A percentile compares a stretch with the other conserved stretches of the same genome.
Evolutionary conservation across 2,888 invertebrate genomes (phyloP).

Genomic region (Lithophane semibrunnea): DNA sequence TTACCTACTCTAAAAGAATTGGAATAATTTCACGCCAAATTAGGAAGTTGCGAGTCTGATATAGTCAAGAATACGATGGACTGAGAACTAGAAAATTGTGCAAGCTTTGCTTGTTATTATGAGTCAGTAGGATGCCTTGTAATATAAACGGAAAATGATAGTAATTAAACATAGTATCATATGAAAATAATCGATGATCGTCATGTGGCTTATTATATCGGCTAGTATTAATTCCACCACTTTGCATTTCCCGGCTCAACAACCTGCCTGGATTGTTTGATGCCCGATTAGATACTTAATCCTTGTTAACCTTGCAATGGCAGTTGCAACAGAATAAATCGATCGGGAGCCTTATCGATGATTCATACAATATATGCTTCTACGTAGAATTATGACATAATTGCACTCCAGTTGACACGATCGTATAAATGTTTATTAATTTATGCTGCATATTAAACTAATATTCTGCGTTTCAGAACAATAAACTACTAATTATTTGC

Average conservation of each 20-base stretch:
- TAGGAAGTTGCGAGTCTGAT: background rate
- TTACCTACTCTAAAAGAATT: background rate
- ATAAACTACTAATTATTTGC: too few species aligned
- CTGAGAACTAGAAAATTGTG: background rate
- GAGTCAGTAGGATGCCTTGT: conserved; percentile 7
- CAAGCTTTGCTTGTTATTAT: background rate
- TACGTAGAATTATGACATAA: conserved; percentile 36
- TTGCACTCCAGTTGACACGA: conserved; percentile 21
- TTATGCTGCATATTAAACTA: background rate
- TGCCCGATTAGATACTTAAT: conserved; percentile 30
- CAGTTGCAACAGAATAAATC: conserved; percentile 49
- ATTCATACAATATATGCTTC: conserved; percentile 18
- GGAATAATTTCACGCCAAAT: background rate
- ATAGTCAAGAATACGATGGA: background rate
- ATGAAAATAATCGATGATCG: background rate
- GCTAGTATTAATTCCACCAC: conserved; percentile 1
- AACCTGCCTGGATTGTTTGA: conserved; percentile 19
- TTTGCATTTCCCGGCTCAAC: conserved; percentile 14
- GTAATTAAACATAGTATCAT: conserved; percentile 4
- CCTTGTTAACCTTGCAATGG: conserved; percentile 48
- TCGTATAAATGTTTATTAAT: background rate
- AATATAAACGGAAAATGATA: conserved; percentile 11
- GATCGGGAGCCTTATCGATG: conserved; percentile 42
- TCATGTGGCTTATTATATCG: conserved; percentile 4
- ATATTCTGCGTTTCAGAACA: background rate